phyloP scores from a whole-genome alignment of 2,888 invertebrate genomes.

The Drosophila multiciliata region DNA sequence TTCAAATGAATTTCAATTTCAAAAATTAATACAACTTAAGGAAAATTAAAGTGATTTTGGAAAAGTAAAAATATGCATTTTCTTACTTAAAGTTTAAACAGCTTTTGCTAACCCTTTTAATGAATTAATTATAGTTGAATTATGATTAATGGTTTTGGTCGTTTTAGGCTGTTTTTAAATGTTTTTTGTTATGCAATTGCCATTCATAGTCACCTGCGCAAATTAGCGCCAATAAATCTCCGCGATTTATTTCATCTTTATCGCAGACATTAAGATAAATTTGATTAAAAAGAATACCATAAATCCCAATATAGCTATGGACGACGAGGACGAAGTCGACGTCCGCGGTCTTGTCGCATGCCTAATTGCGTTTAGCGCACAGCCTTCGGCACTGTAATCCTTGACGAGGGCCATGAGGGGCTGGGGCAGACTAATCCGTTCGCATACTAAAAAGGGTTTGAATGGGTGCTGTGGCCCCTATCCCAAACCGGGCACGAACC shows the following conservation, averaged over 20 bases:
- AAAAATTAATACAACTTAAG: neutral
- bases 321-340: constrained; percentile 2
- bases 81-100: neutral
- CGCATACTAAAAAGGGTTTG: constrained; percentile 45
- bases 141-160: constrained; percentile 10
- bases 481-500: constrained; percentile 19
- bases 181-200: constrained; percentile 9
- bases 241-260: constrained; percentile 73
- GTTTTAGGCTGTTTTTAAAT: constrained; percentile 8
- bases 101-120: neutral
- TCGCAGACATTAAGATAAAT: constrained; percentile 72
- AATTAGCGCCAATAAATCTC: constrained; percentile 71
- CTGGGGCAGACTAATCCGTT: constrained; percentile 50
- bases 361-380: constrained; percentile 63
- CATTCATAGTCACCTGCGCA: constrained; percentile 35
- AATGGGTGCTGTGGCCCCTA: constrained; percentile 3
- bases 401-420: neutral
- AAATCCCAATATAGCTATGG: constrained; percentile 66
- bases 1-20: too few relatives aligned
- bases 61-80: too few relatives aligned
- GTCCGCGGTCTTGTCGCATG: constrained; percentile 61
- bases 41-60: neutral
- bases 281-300: constrained; percentile 73
- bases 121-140: constrained; percentile 13
- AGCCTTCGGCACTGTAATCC: constrained; percentile 36